Evolutionary conservation across 1,140 invertebrate genomes (phyloP).

Genomic region (Apis mellifera): Amel_HAv3.1 CM009931.2:1452001-1452500

Average conservation of each 20-base stretch:
- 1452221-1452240: not conserved
- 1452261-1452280: slow-evolving; percentile 12
- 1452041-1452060: no score
- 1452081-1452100: no score
- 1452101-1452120: no score
- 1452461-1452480: not conserved
- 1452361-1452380: not conserved
- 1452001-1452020: no score
- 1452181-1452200: not conserved
- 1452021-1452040: no score
- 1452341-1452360: not conserved
- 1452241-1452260: slow-evolving; percentile 3
- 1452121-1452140: no score
- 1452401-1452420: not conserved
- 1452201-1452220: not conserved
- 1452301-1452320: no score
- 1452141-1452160: not conserved
- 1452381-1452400: not conserved
- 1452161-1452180: not conserved
- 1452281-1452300: not conserved
- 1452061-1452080: no score
- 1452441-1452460: slow-evolving; percentile 4
- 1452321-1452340: not conserved
- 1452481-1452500: not conserved
- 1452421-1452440: not conserved